These are phyloP conservation scores for Lepas anatifera DNA, from an alignment of 2,888 invertebrate species.

Conservation along the genomic window DNA sequence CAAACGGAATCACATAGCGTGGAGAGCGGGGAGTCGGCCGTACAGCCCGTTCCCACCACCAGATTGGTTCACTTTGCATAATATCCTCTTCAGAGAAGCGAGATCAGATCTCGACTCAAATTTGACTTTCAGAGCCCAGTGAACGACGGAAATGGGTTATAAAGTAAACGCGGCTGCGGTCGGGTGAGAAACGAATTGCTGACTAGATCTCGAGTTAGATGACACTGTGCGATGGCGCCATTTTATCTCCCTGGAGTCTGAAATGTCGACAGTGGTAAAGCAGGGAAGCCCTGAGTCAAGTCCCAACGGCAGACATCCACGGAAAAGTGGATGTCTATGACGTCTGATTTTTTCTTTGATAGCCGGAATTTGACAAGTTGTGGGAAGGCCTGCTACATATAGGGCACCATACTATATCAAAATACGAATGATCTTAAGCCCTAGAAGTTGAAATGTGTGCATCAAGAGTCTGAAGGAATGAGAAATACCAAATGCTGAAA, in stretches of 20 bases:
- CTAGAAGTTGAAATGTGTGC: too few species aligned
- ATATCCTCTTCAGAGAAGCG: background rate
- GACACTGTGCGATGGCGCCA: background rate
- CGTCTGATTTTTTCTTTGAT: background rate
- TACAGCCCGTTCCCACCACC: background rate
- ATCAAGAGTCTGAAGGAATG: too few species aligned
- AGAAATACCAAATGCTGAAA: too few species aligned
- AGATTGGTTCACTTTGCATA: constrained; percentile 1
- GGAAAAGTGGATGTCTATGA: background rate
- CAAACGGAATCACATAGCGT: too few species aligned
- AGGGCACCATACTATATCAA: too few species aligned
- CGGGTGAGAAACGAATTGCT: background rate
- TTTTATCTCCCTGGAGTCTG: background rate
- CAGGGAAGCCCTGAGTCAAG: too few species aligned
- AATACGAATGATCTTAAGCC: too few species aligned
- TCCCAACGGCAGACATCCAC: too few species aligned
- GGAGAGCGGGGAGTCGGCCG: background rate
- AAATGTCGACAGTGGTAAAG: too few species aligned
- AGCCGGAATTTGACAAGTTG: too few species aligned
- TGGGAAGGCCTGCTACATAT: too few species aligned
- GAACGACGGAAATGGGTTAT: background rate
- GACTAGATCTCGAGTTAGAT: background rate
- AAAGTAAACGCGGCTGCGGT: background rate
- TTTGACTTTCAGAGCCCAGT: background rate
- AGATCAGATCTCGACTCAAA: constrained; percentile 7